Base-by-base conservation (phyloP, 2,797 vertebrate species). In the Cossypha caffra region DNA sequence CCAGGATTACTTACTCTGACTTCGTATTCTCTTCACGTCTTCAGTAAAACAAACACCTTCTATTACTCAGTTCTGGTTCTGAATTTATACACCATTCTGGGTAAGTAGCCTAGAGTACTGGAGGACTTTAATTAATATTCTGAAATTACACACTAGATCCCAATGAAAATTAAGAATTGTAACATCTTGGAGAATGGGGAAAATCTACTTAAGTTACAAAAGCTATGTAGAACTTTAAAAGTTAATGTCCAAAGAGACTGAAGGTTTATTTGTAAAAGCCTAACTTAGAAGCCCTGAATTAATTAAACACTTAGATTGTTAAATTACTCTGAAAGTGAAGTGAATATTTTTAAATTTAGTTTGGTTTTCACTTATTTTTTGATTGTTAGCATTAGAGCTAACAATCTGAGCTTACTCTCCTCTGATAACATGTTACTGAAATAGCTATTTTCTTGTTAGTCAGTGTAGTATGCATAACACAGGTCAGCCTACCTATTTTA, bases 61-160 rank as follows among this genome's bases (percentile, higher is more conserved):
- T 99, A 98, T 97, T 99, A 99, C 94, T 98, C 98, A 52, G 47
- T 99, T 94, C 95, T 99, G 95, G 83, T 99, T 86, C 98, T 99
- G 97, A 99, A 98, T 97, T 95, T 99, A 72, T 99, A 98, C 81
- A 99, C 99, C 43, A 98, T 98, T 81, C 92, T 99, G 33, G 99
- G 99, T 99, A 98, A 98, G 99, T 97, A 94, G 74, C 28, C 48
- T 50, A 68, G 28, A 88, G 42, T 83, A 91, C 28, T 25, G 28
- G 45, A 89, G 33, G 26, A 88, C 68, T 11, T 67, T n/a, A 63
- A 86, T 51, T 66, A 83, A 10, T 74, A 73, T 69, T 95, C 71
- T 79, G 55, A 92, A 92, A 79, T 48, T 91, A 42, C 50, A 67
- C 10, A 31, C 68, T 28, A 31, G 26, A 31, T 71, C 19, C 23